Conservation (phyloP, 2,113 vertebrate genomes). For the Mesembrinibis cayennensis region DNA sequence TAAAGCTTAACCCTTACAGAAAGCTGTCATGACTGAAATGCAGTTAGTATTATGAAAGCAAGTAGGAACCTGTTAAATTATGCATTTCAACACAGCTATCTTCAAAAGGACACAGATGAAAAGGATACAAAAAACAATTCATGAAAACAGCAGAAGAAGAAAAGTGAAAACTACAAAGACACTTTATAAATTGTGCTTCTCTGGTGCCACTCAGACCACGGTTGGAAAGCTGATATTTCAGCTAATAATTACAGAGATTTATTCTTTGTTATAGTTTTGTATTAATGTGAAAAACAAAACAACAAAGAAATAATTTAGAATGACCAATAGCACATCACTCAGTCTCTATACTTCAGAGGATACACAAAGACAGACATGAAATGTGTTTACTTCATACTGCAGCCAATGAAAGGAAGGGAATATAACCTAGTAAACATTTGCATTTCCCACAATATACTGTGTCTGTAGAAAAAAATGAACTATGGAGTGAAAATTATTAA, state of each 20-base stretch:
- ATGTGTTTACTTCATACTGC: background rate
- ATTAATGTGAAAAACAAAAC: background rate
- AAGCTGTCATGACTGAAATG: constrained; percentile 27
- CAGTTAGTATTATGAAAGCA: constrained; percentile 15
- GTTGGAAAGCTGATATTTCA: background rate
- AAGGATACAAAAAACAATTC: background rate
- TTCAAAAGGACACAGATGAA: constrained; percentile 16
- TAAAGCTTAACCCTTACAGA: constrained; percentile 7
- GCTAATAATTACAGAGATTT: background rate
- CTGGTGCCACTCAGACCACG: background rate
- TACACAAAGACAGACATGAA: background rate
- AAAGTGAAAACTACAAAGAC: background rate
- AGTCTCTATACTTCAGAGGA: background rate
- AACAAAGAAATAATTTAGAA: background rate
- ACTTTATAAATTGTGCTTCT: background rate
- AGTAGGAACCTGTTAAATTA: constrained; percentile 44
- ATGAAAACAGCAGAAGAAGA: background rate
- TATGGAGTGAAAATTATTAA: background rate
- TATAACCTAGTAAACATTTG: background rate
- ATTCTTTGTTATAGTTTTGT: background rate
- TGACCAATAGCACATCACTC: background rate
- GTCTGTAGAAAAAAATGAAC: background rate
- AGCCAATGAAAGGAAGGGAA: background rate
- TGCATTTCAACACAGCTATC: background rate
- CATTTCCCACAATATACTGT: background rate